These are phyloP conservation scores for Pachyseris speciosa DNA, from an alignment of 64 coral and sea anemone species.

Conservation along the genomic window DNA sequence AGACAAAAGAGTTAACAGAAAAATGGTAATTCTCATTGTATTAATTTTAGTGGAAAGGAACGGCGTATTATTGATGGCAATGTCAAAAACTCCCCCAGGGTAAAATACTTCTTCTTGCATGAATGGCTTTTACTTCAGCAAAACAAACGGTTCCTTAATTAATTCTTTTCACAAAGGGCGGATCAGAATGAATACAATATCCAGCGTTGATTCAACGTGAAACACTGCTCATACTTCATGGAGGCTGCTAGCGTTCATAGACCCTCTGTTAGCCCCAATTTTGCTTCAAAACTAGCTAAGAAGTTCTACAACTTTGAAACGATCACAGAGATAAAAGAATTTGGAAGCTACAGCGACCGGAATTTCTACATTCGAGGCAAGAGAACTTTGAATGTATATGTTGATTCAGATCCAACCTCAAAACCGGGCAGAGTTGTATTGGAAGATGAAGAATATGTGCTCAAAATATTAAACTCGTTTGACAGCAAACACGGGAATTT, in stretches of 20 bases:
- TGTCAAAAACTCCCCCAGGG: too few relatives aligned
- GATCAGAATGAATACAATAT: too few relatives aligned
- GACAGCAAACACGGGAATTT: conserved; percentile 46
- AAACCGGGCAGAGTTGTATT: not conserved
- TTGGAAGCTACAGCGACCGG: conserved; percentile 21
- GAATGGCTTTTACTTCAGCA: too few relatives aligned
- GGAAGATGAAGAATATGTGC: conserved; percentile 18
- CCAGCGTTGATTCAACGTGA: too few relatives aligned
- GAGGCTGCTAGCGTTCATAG: not conserved
- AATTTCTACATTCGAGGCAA: conserved; percentile 59
- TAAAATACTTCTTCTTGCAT: too few relatives aligned
- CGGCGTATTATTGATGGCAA: too few relatives aligned
- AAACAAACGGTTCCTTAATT: too few relatives aligned
- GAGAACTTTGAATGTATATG: not conserved
- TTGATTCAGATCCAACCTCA: not conserved
- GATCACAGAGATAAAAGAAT: conserved; percentile 31
- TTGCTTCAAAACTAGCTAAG: conserved; percentile 21
- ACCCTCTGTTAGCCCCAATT: not conserved
- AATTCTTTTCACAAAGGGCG: too few relatives aligned
- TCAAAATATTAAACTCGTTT: conserved; percentile 53
- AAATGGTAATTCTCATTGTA: too few relatives aligned
- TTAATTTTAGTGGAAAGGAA: too few relatives aligned
- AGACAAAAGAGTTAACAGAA: too few relatives aligned
- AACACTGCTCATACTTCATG: not conserved
- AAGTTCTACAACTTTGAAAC: conserved; percentile 14